Evolutionary conservation across 2,888 invertebrate species (phyloP).

Genomic region (Chloroclystis v-ata): DNA sequence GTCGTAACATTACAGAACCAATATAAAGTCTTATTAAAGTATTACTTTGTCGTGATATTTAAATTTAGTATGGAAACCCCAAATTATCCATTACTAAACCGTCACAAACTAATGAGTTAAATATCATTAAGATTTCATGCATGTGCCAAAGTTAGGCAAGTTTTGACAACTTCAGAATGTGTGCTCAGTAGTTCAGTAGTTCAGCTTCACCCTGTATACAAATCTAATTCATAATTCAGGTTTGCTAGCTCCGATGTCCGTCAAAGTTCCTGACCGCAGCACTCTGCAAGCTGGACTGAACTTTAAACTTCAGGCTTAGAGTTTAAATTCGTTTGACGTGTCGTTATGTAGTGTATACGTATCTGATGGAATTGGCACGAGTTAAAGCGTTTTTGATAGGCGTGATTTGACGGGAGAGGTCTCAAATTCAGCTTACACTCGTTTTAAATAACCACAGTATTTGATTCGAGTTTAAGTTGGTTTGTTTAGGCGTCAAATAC

Average conservation of each 20-base stretch:
- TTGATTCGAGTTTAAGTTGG: too few relatives aligned
- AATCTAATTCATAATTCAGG: conserved; percentile 23
- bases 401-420: conserved; percentile 1
- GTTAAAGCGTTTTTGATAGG: conserved; percentile 2
- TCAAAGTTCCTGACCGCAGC: conserved; percentile 32
- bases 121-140: too few relatives aligned
- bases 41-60: too few relatives aligned
- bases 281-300: conserved; percentile 12
- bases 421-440: too few relatives aligned
- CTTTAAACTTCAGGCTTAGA: conserved; percentile 6
- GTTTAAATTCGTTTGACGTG: conserved; percentile 11
- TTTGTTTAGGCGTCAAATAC: too few relatives aligned
- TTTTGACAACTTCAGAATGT: background rate
- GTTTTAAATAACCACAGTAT: too few relatives aligned
- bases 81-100: too few relatives aligned
- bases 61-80: too few relatives aligned
- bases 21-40: too few relatives aligned
- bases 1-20: too few relatives aligned
- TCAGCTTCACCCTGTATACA: conserved; percentile 4
- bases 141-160: background rate
- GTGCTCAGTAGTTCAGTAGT: background rate
- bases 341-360: background rate
- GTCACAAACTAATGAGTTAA: too few relatives aligned
- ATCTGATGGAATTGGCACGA: conserved; percentile 1
- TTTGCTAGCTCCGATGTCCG: conserved; percentile 30